These are phyloP conservation scores for Plutomurus gul DNA, from an alignment of 1,140 invertebrate species.

Conservation along the genomic window DNA sequence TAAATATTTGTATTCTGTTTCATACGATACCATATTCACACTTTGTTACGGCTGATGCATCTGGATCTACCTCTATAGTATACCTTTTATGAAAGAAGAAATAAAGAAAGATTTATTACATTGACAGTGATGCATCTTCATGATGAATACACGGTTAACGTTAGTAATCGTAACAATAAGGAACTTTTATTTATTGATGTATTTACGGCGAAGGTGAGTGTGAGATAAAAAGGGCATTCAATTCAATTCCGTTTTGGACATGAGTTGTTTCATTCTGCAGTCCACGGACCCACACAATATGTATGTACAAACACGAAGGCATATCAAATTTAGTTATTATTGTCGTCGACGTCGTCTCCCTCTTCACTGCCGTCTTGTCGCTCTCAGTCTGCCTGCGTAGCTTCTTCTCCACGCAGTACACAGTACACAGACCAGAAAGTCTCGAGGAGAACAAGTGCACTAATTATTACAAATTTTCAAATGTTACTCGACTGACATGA, in stretches of 20 bases:
- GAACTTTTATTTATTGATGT: slow-evolving; percentile 9
- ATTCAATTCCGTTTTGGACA: background rate
- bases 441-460: slow-evolving; percentile 28
- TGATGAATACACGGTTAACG: background rate
- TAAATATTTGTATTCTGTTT: background rate
- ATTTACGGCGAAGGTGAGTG: background rate
- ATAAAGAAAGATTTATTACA: slow-evolving; percentile 13
- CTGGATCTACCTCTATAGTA: background rate
- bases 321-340: slow-evolving; percentile 20
- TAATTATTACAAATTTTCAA: slow-evolving; percentile 29
- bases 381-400: background rate
- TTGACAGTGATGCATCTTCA: background rate
- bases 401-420: background rate
- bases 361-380: background rate
- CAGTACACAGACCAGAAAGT: slow-evolving; percentile 4
- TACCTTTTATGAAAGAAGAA: background rate
- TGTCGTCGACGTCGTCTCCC: background rate
- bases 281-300: background rate
- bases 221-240: slow-evolving; percentile 22
- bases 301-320: background rate
- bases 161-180: background rate
- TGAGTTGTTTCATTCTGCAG: background rate
- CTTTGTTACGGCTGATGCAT: too few species aligned
- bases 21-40: background rate
- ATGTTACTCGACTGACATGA: slow-evolving; percentile 2